phyloP scores from a whole-genome alignment of 92 coral and sea anemone species.

The Diadumene lineata region DNA sequence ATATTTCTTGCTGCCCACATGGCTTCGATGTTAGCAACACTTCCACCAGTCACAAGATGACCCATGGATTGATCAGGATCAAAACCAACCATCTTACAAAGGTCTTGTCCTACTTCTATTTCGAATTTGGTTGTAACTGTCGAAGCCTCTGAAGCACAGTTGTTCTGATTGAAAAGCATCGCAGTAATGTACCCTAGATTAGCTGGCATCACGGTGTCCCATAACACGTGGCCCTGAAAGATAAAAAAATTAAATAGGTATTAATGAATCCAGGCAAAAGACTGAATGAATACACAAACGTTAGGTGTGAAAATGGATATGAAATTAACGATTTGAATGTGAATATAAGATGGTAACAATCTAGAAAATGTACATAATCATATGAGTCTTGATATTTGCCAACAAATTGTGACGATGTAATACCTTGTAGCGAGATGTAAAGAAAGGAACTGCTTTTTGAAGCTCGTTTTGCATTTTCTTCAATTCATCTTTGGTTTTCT shows the following conservation, averaged over 20 bases:
- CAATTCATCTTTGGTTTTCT: constrained; percentile 44
- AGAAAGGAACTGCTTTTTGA: constrained; percentile 62
- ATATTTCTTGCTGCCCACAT: constrained; percentile 88
- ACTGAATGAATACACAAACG: background rate
- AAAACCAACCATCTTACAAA: constrained; percentile 88
- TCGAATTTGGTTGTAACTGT: constrained; percentile 75
- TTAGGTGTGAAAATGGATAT: background rate
- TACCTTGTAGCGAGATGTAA: constrained; percentile 79
- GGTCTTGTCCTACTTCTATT: constrained; percentile 66
- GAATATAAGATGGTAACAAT: background rate
- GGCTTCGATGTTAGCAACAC: constrained; percentile 90
- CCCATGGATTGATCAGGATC: constrained; percentile 64
- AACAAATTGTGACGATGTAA: too few relatives aligned
- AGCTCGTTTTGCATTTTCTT: constrained; percentile 55
- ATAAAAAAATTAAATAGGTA: background rate
- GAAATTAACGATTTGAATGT: background rate
- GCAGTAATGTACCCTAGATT: constrained; percentile 79
- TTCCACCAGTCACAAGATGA: constrained; percentile 71
- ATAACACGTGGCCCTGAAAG: constrained; percentile 74
- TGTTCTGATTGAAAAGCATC: constrained; percentile 81
- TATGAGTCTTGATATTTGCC: background rate
- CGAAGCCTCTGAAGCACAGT: constrained; percentile 70
- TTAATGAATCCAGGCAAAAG: background rate
- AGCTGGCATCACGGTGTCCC: constrained; percentile 88
- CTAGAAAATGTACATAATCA: background rate